Evolutionary conservation across 1,140 invertebrate genomes (phyloP), one percentile per base, ranked within the genome.

Genomic region (Laupala kohalensis): DNA sequence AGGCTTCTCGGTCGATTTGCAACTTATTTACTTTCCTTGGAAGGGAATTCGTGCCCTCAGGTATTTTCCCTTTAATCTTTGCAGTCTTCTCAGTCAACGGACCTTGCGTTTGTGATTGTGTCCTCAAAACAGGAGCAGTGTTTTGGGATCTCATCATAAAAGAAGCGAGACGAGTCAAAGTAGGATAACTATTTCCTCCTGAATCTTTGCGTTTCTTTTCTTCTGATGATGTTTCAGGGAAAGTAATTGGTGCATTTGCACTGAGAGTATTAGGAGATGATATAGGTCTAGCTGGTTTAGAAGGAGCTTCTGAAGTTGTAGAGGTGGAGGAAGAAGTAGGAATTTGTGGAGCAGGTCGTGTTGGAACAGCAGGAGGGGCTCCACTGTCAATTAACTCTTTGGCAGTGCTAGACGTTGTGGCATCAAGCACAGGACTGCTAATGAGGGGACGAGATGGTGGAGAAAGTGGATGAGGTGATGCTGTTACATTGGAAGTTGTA

Each of bases 341-440:
- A 5, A 79, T 72, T 25, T 79, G 78, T 12, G 77, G 77, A 1
- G 85, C 86, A n/a, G 81, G 79, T 77, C 84, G 81, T 9, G 83
- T 75, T 3, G 85, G 86, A 0, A 85, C 80, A 74, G 86, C 80
- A 0, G 83, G 83, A 75, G 82, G 81, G 3, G 80, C 78, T 5
- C 79, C 79, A 53, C 9, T 19, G 68, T 72, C 72, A 19, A 37
- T 67, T 9, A 67, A 27, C 25, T 69, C 66, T 26, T 72, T 67
- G 0, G 90, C 90, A 1, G 89, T 88, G n/a, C n/a, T n/a, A 73
- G 89, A 88, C 0, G 91, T 93, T 0, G 91, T 92, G 3, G 87
- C 87, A 75, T 92, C 89, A 23, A 94, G 78, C 26, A 92, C 89
- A 0, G 91, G 92, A 72, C 88, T 89, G 25, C 91, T 92, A 71